Percentiles rank a stretch among this genome's conserved stretches.
Evolutionary conservation across 2,888 invertebrate species (phyloP).

Genomic region (Achlya flavicornis): DNA sequence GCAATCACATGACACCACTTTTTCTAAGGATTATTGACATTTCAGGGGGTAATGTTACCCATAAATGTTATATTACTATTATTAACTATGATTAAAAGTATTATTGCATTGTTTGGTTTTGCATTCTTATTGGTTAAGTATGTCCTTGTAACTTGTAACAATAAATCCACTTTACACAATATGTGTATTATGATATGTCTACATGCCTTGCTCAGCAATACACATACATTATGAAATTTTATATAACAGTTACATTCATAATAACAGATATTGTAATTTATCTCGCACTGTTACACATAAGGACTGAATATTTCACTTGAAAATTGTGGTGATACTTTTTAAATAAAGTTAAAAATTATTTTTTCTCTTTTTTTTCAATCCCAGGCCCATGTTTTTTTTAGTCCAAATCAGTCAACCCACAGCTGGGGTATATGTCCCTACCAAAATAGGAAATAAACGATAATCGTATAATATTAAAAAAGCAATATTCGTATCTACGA

Average conservation of each 20-base stretch:
- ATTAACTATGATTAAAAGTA: neutral
- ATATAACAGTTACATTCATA: neutral
- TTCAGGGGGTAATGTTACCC: conserved; percentile 1
- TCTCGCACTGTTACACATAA: conserved; percentile 42
- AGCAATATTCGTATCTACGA: too few relatives aligned
- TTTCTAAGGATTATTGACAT: neutral
- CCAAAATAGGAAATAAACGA: too few relatives aligned
- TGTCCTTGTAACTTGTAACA: neutral
- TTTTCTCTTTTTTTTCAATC: conserved; percentile 18
- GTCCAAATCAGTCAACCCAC: neutral
- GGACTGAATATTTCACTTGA: conserved; percentile 71
- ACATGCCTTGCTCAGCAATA: conserved; percentile 1
- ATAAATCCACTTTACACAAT: neutral
- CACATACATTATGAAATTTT: neutral
- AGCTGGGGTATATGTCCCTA: too few relatives aligned
- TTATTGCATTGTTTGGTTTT: conserved; percentile 4
- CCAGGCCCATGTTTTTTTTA: neutral
- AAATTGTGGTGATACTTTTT: conserved; percentile 77
- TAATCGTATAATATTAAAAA: too few relatives aligned
- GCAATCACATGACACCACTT: neutral
- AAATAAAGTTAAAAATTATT: conserved; percentile 63
- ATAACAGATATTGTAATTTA: conserved; percentile 6
- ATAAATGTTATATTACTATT: too few relatives aligned
- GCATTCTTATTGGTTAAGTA: neutral
- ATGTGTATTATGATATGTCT: neutral